Percentiles rank a stretch among this genome's conserved stretches.
Evolutionary conservation across 2,888 invertebrate genomes (phyloP).

Genomic region (Polydesmus complanatus): DNA sequence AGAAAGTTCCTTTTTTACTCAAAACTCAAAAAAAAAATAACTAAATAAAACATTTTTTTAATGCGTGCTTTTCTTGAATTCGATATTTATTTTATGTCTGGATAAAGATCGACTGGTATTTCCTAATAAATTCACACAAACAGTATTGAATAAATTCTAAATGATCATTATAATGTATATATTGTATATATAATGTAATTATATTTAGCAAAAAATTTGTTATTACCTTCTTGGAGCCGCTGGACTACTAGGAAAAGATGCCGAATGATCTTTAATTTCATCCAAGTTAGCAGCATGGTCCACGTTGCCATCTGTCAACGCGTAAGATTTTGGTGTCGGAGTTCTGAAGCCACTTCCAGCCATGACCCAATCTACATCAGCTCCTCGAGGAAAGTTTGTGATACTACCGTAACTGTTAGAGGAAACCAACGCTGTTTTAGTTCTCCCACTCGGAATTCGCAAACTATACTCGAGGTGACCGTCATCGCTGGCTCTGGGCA

Average conservation of each 20-base stretch:
- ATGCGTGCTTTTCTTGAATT: no score
- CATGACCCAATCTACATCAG: slow-evolving; percentile 64
- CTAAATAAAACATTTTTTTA: no score
- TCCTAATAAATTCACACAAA: no score
- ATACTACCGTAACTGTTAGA: slow-evolving; percentile 21
- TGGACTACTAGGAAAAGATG: slow-evolving; percentile 14
- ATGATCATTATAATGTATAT: no score
- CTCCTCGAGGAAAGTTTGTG: slow-evolving; percentile 32
- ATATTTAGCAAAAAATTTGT: neutral
- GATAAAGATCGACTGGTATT: no score
- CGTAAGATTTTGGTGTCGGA: slow-evolving; percentile 44
- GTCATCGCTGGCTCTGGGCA: slow-evolving; percentile 51
- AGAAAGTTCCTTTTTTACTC: no score
- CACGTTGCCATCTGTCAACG: slow-evolving; percentile 22
- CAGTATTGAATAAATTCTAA: no score
- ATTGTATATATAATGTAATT: neutral
- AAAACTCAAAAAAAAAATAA: no score
- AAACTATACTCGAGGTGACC: slow-evolving; percentile 61
- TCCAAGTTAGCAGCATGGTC: neutral
- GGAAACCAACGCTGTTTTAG: slow-evolving; percentile 16
- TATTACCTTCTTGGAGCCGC: slow-evolving; percentile 10
- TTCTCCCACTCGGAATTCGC: slow-evolving; percentile 39
- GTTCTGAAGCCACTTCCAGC: slow-evolving; percentile 48
- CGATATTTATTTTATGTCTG: no score
- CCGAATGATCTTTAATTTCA: slow-evolving; percentile 1